phyloP scores from a whole-genome alignment of 1,140 invertebrate genomes.

The Drosophila nannoptera region DNA sequence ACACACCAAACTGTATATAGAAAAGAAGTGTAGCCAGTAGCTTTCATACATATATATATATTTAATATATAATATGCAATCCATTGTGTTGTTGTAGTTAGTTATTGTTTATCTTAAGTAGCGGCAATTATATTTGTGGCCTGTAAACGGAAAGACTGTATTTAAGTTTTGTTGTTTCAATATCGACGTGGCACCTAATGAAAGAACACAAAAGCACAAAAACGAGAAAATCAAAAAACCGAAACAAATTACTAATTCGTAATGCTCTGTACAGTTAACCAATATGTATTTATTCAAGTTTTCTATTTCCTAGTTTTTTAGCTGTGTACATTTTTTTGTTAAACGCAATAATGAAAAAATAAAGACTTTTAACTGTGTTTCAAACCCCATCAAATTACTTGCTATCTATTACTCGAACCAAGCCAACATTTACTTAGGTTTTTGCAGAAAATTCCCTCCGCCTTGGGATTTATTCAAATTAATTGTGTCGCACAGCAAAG shows the following conservation, averaged over 20 bases:
- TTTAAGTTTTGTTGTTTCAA: slow-evolving; percentile 73
- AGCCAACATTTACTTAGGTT: not conserved
- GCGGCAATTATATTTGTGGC: slow-evolving; percentile 74
- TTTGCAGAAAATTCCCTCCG: not conserved
- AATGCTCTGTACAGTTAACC: slow-evolving; percentile 44
- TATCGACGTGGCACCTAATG: slow-evolving; percentile 31
- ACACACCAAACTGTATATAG: slow-evolving; percentile 18
- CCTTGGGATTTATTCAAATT: not conserved
- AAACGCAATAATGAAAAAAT: slow-evolving; percentile 37
- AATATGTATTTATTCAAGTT: slow-evolving; percentile 62
- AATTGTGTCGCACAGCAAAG: not conserved
- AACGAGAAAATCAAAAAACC: not conserved
- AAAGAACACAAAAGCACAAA: slow-evolving; percentile 15
- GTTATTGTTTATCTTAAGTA: slow-evolving; percentile 69
- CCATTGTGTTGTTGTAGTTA: slow-evolving; percentile 35
- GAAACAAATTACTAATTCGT: slow-evolving; percentile 25
- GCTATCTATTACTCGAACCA: too few relatives aligned
- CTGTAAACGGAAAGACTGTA: slow-evolving; percentile 75
- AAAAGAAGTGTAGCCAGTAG: slow-evolving; percentile 7
- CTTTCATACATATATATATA: not conserved
- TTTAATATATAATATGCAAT: slow-evolving; percentile 15
- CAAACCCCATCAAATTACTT: too few relatives aligned
- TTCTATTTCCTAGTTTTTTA: slow-evolving; percentile 50
- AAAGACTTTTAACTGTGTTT: slow-evolving; percentile 21
- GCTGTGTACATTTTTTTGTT: slow-evolving; percentile 66